Percentiles rank a stretch among this genome's conserved stretches.
These are phyloP conservation scores for Papilio helenus DNA, from an alignment of 1,140 invertebrate genomes.

Conservation along the genomic window DNA sequence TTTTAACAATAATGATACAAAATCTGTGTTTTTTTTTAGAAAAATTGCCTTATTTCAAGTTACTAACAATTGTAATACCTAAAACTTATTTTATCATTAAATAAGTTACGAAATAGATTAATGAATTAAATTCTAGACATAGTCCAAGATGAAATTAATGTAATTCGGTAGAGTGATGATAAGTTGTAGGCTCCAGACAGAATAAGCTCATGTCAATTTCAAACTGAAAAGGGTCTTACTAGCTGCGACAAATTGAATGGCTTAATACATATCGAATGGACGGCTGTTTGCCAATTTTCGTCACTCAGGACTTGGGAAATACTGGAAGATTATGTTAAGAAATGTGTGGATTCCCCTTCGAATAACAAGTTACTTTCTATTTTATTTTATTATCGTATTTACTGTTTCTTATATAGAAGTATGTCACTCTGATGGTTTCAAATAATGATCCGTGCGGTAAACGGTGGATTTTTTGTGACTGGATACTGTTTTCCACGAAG, in stretches of 20 bases:
- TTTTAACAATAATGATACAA: too few relatives aligned
- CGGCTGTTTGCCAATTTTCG: conserved; percentile 66
- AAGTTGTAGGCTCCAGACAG: conserved; percentile 55
- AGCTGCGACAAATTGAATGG: conserved; percentile 73
- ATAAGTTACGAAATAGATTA: not conserved
- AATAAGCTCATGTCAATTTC: conserved; percentile 77
- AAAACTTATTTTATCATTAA: too few relatives aligned
- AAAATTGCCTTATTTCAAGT: too few relatives aligned
- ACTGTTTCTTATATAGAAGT: not conserved
- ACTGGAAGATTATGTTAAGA: conserved; percentile 34
- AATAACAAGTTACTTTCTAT: conserved; percentile 12
- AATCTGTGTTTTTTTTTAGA: too few relatives aligned
- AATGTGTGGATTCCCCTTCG: not conserved
- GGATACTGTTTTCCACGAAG: too few relatives aligned
- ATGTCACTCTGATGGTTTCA: too few relatives aligned
- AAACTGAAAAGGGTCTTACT: conserved; percentile 74
- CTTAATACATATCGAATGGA: conserved; percentile 53
- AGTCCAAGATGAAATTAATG: not conserved
- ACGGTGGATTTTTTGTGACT: too few relatives aligned
- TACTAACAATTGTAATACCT: too few relatives aligned
- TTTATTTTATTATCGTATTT: not conserved
- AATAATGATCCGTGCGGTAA: too few relatives aligned
- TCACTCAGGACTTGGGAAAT: conserved; percentile 56
- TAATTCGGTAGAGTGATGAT: conserved; percentile 14
- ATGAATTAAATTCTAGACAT: not conserved